These are phyloP conservation scores for Dermatophagoides farinae DNA, from an alignment of 1,140 invertebrate genomes.

Conservation along the genomic window DNA sequence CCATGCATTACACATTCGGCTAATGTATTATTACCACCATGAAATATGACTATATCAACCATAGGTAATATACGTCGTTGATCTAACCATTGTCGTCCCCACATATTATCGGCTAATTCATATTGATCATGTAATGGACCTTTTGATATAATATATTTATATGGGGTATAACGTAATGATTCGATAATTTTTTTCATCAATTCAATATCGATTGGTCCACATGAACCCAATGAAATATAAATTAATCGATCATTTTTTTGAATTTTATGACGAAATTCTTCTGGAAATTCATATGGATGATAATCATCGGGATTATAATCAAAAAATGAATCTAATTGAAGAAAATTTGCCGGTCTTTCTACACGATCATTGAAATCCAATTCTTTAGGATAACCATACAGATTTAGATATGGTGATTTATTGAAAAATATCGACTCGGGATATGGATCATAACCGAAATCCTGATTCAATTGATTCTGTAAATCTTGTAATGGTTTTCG, in stretches of 20 bases:
- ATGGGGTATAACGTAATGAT: background rate
- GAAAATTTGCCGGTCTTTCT: background rate
- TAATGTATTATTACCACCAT: constrained; percentile 15
- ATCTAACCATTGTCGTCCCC: constrained; percentile 11
- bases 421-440: background rate
- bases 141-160: constrained; percentile 13
- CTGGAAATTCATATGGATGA: background rate
- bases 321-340: background rate
- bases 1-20: background rate
- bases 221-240: constrained; percentile 11
- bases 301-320: background rate
- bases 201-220: constrained; percentile 18
- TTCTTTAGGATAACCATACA: constrained; percentile 15
- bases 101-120: constrained; percentile 11
- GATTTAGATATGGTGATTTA: constrained; percentile 13
- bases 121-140: constrained; percentile 7
- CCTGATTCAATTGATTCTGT: background rate
- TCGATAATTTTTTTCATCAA: constrained; percentile 11
- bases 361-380: constrained; percentile 12
- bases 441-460: background rate
- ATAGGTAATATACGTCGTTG: background rate
- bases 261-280: background rate
- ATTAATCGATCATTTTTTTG: constrained; percentile 3
- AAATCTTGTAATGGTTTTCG: background rate
- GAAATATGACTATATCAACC: constrained; percentile 14